Percentiles rank a stretch among this genome's conserved stretches.
Evolutionary conservation across 2,888 invertebrate genomes (phyloP).

Genomic region (Uloborus plumipes): DNA sequence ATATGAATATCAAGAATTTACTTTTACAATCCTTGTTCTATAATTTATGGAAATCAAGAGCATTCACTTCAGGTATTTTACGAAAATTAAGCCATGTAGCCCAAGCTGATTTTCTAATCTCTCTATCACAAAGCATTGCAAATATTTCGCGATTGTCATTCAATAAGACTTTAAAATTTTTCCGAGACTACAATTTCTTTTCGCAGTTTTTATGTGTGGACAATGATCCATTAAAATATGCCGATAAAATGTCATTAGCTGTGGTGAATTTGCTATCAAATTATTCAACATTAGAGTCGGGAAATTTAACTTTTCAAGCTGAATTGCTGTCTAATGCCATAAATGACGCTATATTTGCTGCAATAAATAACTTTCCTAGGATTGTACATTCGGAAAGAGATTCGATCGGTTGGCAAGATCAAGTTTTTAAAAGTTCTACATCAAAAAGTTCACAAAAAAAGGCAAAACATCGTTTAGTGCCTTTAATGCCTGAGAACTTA

Average conservation of each 20-base stretch:
- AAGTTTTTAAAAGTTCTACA: too few species aligned
- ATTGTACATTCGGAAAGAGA: too few species aligned
- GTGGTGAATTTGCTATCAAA: conserved; percentile 31
- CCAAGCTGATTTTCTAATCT: conserved; percentile 1
- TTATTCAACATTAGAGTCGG: conserved; percentile 18
- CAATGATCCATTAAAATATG: conserved; percentile 16
- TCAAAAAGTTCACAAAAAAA: too few species aligned
- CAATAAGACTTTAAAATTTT: conserved; percentile 16
- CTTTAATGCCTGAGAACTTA: too few species aligned
- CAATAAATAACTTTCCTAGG: too few species aligned
- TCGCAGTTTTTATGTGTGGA: conserved; percentile 7
- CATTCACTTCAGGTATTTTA: conserved; percentile 9
- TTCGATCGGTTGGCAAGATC: too few species aligned
- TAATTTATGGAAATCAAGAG: conserved; percentile 32
- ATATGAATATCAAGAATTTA: conserved; percentile 16
- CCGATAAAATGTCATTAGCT: conserved; percentile 22
- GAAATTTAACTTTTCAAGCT: conserved; percentile 34
- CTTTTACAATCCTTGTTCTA: conserved; percentile 34
- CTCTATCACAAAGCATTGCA: conserved; percentile 24
- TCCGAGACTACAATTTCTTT: conserved; percentile 21
- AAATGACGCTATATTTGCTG: conserved; percentile 38
- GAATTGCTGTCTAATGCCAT: conserved; percentile 37
- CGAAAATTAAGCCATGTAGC: conserved; percentile 11
- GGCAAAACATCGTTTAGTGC: too few species aligned
- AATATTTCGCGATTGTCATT: conserved; percentile 32